phyloP scores from a whole-genome alignment of 2,797 vertebrate species.

The Emys orbicularis region DNA sequence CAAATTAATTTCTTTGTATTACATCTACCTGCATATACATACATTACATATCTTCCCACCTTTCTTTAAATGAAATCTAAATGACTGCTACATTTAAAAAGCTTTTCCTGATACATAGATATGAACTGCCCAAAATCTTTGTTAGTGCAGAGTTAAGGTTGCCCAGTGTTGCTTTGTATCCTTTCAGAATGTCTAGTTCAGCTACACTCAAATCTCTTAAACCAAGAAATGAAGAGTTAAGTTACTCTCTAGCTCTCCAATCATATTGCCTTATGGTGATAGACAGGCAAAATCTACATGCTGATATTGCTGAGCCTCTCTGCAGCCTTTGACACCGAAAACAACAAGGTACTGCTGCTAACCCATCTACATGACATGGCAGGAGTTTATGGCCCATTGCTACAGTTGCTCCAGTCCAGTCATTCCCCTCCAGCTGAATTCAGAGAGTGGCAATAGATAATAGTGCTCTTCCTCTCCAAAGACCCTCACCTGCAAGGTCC shows the following conservation, averaged over 20 bases:
- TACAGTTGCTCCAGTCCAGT: not conserved
- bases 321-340: not conserved
- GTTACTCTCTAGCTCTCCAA: not conserved
- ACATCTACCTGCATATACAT: not conserved
- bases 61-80: not conserved
- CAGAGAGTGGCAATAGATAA: not conserved
- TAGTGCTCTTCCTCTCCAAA: not conserved
- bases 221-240: not conserved
- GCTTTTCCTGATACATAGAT: not conserved
- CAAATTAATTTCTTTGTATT: conserved; percentile 4
- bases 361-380: not conserved
- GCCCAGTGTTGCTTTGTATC: not conserved
- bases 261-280: not conserved
- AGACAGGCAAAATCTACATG: not conserved
- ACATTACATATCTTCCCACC: not conserved
- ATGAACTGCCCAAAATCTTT: conserved; percentile 11
- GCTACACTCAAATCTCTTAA: not conserved
- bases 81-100: not conserved
- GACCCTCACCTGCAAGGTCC: not conserved
- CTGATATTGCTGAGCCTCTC: not conserved
- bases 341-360: not conserved
- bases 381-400: not conserved
- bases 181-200: not conserved
- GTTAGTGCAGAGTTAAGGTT: not conserved
- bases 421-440: not conserved